Evolutionary conservation across 2,888 invertebrate species (phyloP), one percentile per base, ranked within the genome.

Genomic region (Julus scanicus): DNA sequence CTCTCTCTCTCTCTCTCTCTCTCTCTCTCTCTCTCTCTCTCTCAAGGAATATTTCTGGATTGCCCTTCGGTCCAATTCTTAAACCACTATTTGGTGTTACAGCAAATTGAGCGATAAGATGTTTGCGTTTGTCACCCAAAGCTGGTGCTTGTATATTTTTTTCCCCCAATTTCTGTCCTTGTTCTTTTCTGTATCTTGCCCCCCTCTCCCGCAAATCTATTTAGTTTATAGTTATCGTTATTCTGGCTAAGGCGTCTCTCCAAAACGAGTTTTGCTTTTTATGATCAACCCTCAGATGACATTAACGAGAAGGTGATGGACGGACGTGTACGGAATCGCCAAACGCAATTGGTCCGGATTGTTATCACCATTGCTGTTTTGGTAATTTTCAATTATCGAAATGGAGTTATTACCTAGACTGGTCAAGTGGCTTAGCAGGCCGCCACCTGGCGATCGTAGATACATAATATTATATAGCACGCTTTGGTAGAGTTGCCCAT

Each of bases 311-410:
- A 29, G 29, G 29, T 29, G 29, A 29, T 29, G 29, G 29, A 29
- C 29, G 29, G 29, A 63, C 63, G 63, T 63, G 63, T n/a, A n/a
- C 63, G 57, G 57, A 57, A 57, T 57, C 57, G 57, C 57, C 57
- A 57, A 57, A 57, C 57, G 57, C 57, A 11, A 57, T 57, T 63
- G 63, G 63, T 20, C 63, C 63, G 63, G 63, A 63, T 63, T 20
- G 4, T 63, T 63, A 63, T 63, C 63, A 63, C n/a, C 63, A 20
- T 63, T 63, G 63, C 15, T 63, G 63, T 63, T 63, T 63, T 63
- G 63, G 63, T n/a, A 63, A 63, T 63, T 63, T 63, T 63, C 63
- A 63, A 63, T 63, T 63, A 63, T 63, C 63, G n/a, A 63, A 20
- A 63, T 15, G 20, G 63, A 63, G 20, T 63, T 63, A 63, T 13